Base-by-base conservation (phyloP, 2,113 vertebrate species). In the Hoplias malabaricus region DNA sequence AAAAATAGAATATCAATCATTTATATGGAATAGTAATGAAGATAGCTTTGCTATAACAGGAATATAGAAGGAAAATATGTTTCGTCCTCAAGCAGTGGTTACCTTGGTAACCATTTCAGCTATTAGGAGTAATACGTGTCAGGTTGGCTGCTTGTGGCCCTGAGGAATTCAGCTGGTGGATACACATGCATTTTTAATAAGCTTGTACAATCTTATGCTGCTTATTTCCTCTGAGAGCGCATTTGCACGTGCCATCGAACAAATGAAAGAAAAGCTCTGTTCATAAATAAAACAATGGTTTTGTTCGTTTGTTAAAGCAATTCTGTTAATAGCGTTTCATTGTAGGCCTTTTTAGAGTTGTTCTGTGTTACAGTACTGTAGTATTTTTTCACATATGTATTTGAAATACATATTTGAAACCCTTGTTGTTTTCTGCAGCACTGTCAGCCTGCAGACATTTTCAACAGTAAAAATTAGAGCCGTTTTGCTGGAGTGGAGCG, bases 181-280 rank as follows among this genome's bases (percentile, higher is more conserved):
- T 75, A 67, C 48, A 70, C 80, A 68, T 83, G 23, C 73, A 84
- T 86, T 80, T 85, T 84, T 85, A 85, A 87, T 82, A 63, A 65
- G 66, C 73, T 19, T 61, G 29, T 63, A 50, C 57, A 67, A 59
- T 76, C 4, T 27, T 29, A 46, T 50, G 68, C 75, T 56, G 16
- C 46, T 69, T 46, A 75, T 59, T 81, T 72, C 66, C 69, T 77
- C 69, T 65, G 59, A 81, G 43, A 69, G 34, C 36, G 57, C 56
- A 54, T 61, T 73, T 40, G 46, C 21, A 23, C 36, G 16, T 56
- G 40, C 56, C 25, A 16, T 53, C 7, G 10, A 43, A 36, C 59
- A 21, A 70, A 62, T 38, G 3, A 67, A 75, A 42, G 11, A 8
- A 76, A 8, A 76, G 62, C 31, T 57, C 59, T 65, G 40, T 53